Conservation (phyloP, 2,113 vertebrate species). For the Cynoglossus semilaevis region DNA sequence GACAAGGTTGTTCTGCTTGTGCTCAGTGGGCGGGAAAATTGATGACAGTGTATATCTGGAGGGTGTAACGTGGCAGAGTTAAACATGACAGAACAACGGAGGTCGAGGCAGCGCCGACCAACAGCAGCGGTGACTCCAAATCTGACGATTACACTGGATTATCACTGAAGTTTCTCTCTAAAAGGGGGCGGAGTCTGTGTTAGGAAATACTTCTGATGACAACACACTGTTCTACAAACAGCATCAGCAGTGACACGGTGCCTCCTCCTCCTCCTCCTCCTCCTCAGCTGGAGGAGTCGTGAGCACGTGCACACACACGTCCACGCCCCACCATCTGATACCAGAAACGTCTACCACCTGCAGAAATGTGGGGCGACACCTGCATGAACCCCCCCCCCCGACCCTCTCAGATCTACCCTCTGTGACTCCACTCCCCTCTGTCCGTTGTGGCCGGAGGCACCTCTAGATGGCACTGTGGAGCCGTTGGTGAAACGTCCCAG, state of each 20-base stretch:
- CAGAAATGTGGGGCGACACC: constrained; percentile 60
- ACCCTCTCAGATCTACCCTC: neutral
- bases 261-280: constrained; percentile 8
- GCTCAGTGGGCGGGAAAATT: constrained; percentile 63
- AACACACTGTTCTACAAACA: constrained; percentile 51
- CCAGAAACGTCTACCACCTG: constrained; percentile 61
- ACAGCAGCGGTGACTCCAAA: too few relatives aligned
- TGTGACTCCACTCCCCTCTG: neutral
- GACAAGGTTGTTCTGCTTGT: constrained; percentile 50
- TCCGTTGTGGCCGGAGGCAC: constrained; percentile 13
- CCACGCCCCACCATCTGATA: constrained; percentile 56
- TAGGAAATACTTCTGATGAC: too few relatives aligned
- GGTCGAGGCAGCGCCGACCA: too few relatives aligned
- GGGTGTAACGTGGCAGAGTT: constrained; percentile 46
- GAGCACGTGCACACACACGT: constrained; percentile 43
- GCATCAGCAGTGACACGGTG: constrained; percentile 59
- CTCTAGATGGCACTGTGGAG: constrained; percentile 80
- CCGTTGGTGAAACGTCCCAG: constrained; percentile 37
- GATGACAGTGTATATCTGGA: constrained; percentile 56
- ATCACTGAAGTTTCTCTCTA: too few relatives aligned
- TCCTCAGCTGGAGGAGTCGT: constrained; percentile 50
- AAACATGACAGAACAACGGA: constrained; percentile 59
- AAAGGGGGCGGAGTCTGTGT: too few relatives aligned
- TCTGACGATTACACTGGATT: too few relatives aligned
- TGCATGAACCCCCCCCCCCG: constrained; percentile 11